A percentile compares a stretch with the other conserved stretches of the same genome.
These are phyloP conservation scores for Microctonus brassicae DNA, from an alignment of 2,888 invertebrate genomes.

Conservation along the genomic window DNA sequence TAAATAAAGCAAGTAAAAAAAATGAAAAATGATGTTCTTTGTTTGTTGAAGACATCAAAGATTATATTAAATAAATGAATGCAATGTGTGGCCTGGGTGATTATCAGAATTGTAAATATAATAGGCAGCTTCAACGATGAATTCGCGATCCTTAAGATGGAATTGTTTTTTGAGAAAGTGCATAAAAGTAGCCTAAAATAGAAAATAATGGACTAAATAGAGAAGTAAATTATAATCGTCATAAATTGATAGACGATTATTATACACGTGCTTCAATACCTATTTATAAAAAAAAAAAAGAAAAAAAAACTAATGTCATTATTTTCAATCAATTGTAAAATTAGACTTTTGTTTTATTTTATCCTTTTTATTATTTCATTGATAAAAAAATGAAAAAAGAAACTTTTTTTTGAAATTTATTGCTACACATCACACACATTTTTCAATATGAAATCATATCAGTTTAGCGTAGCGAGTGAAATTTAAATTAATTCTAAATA, in stretches of 20 bases:
- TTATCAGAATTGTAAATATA: constrained; percentile 20
- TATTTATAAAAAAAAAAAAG: constrained; percentile 4
- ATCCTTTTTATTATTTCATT: neutral
- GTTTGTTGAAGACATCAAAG: constrained; percentile 37
- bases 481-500: neutral
- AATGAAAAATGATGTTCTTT: constrained; percentile 41
- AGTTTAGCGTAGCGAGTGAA: constrained; percentile 27
- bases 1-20: constrained; percentile 24
- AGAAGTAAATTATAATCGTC: constrained; percentile 15
- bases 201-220: constrained; percentile 27
- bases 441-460: constrained; percentile 21
- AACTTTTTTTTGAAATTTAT: neutral
- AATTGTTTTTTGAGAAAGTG: constrained; percentile 36
- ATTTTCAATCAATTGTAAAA: neutral
- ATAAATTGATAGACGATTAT: constrained; percentile 10
- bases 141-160: constrained; percentile 24
- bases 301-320: too few species aligned
- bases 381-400: neutral
- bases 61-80: constrained; percentile 17
- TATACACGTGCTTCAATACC: constrained; percentile 11
- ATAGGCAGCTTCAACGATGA: constrained; percentile 34
- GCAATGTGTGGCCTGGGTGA: constrained; percentile 35
- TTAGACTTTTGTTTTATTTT: neutral
- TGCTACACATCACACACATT: neutral
- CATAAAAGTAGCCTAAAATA: constrained; percentile 37